phyloP scores from a whole-genome alignment of 2,888 invertebrate genomes.

The Drosophila aldrichi region DNA sequence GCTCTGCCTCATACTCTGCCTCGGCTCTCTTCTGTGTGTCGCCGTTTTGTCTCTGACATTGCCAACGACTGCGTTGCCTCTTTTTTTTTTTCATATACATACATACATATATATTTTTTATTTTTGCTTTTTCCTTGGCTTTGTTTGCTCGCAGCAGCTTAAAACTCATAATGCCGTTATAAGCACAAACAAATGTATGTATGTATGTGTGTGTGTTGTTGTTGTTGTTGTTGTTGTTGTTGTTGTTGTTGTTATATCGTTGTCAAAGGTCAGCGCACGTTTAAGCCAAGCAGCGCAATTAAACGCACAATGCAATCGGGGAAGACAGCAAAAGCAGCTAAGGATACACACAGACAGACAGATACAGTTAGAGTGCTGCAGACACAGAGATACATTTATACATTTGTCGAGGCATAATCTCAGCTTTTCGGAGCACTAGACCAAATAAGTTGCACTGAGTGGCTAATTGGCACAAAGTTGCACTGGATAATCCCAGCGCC shows the following conservation, averaged over 20 bases:
- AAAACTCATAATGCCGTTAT: conserved; percentile 79
- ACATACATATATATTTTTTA: conserved; percentile 29
- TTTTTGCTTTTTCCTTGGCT: conserved; percentile 42
- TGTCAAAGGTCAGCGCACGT: conserved; percentile 80
- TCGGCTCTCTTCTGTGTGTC: conserved; percentile 57
- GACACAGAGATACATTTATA: conserved; percentile 18
- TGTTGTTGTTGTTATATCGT: conserved; percentile 42
- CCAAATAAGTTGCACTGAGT: conserved; percentile 34
- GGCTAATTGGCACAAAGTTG: conserved; percentile 40
- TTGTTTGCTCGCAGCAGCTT: conserved; percentile 66
- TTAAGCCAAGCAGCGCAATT: conserved; percentile 79
- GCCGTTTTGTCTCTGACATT: conserved; percentile 78
- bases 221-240: conserved; percentile 26
- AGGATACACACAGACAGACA: conserved; percentile 33
- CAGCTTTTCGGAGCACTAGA: conserved; percentile 16
- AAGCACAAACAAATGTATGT: conserved; percentile 55
- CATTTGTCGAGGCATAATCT: conserved; percentile 5
- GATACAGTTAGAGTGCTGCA: conserved; percentile 7
- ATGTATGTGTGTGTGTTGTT: conserved; percentile 21
- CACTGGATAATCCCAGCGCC: conserved; percentile 22
- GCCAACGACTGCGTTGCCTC: conserved; percentile 56
- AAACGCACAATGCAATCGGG: conserved; percentile 72
- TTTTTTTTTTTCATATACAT: conserved; percentile 18
- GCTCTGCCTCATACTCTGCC: conserved; percentile 16
- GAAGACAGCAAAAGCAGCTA: conserved; percentile 17